Base-by-base conservation (phyloP, 2,888 invertebrate species). In the Agriopis aurantiaria region DNA sequence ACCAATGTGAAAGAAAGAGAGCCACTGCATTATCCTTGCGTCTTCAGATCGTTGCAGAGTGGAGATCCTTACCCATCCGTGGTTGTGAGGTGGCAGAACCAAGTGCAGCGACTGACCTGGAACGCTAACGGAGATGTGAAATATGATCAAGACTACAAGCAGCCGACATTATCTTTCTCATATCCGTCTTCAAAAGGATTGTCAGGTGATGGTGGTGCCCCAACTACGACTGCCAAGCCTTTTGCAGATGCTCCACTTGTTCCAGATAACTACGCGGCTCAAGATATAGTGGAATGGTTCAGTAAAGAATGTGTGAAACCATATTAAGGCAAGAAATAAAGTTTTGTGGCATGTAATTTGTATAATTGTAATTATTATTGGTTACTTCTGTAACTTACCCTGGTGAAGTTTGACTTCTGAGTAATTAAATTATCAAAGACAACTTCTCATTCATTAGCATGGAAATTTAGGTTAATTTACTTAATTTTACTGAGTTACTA, bases 31-130 rank as follows among this genome's bases (percentile, higher is more conserved):
- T 80, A 83, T n/a, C 68, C 78, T 5, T 89, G 89, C 66, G 78
- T 72, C 8, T 80, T 83, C 4, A 82, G 84, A 71, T 80, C 81
- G 9, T 68, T 88, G 51, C 78, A 82, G 62, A 80, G 77, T 0
- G 80, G 75, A 0, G 85, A 88, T 51, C 75, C 80, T 0, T 85
- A 85, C n/a, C 88, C 88, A 0, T 88, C 87, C 0, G 83, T 87
- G 0, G 72, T 89, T 4, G 81, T 88, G 45, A 82, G 76, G 61
- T 88, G 83, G 83, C 78, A 80, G 7, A 78, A 80, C 43, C 74
- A 82, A 58, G 58, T 83, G 1, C 80, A 80, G n/a, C 81, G 80
- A 59, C 68, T 85, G 14, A 83, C 83, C 1, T 85, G 84, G 83
- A 74, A 78, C 62, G 65, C 73, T 0, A 65, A 73, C 7, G 81